Evolutionary conservation across 2,888 invertebrate genomes (phyloP).

Genomic region (Amphimallon solstitiale): DNA sequence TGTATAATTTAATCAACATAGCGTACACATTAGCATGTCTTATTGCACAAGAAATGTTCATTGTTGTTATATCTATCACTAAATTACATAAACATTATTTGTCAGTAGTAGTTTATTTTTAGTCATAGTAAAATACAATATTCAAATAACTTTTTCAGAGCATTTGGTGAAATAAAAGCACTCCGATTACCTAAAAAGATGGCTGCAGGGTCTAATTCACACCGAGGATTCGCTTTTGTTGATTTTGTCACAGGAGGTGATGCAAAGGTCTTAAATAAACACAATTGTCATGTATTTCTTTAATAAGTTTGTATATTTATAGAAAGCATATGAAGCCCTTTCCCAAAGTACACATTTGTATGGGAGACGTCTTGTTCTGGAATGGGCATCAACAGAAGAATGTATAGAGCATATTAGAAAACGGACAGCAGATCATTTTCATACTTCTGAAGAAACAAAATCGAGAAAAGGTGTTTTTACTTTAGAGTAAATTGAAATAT

Average conservation of each 20-base stretch:
- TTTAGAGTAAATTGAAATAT: slow-evolving; percentile 51
- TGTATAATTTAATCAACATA: no score
- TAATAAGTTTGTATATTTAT: slow-evolving; percentile 61
- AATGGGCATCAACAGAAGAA: slow-evolving; percentile 88
- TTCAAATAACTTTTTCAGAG: slow-evolving; percentile 66
- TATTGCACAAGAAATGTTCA: no score
- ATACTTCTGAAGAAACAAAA: slow-evolving; percentile 60
- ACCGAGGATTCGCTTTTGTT: slow-evolving; percentile 97
- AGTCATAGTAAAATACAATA: no score
- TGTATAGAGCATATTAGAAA: slow-evolving; percentile 83
- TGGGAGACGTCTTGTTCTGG: slow-evolving; percentile 91
- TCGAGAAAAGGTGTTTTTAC: slow-evolving; percentile 65
- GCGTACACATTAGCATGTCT: no score
- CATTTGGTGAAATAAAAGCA: slow-evolving; percentile 92
- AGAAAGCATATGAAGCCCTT: slow-evolving; percentile 92
- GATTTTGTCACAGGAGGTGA: slow-evolving; percentile 90
- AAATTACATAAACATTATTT: no score
- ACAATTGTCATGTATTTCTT: slow-evolving; percentile 41
- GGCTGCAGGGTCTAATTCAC: slow-evolving; percentile 75
- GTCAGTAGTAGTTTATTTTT: no score
- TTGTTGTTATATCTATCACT: no score
- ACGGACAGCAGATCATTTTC: slow-evolving; percentile 80
- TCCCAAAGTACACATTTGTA: slow-evolving; percentile 98
- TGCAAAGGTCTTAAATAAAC: slow-evolving; percentile 82
- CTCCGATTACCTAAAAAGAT: slow-evolving; percentile 92